Base-by-base conservation (phyloP, 2,113 vertebrate genomes). In the Gobiocypris rarus region DNA sequence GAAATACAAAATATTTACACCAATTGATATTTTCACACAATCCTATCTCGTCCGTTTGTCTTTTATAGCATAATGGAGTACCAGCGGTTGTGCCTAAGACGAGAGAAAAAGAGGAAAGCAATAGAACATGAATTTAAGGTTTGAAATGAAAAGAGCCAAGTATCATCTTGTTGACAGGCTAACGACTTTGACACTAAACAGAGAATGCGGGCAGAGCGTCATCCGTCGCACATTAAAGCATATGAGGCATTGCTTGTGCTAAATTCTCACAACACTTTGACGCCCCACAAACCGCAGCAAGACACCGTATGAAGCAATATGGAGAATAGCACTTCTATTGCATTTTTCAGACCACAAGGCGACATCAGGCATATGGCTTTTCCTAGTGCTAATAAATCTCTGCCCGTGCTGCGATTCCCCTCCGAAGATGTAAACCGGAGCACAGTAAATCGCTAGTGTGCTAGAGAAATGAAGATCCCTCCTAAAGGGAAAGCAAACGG, bases 31-130 rank as follows among this genome's bases (percentile, higher is more conserved):
- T 75, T 88, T 89, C 85, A 86, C 31, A 83, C 15, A 81, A 50
- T 91, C 88, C 91, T 95, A 95, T 95, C 94, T 93, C 85, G 38
- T 89, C 78, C 94, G 82, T 82, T 94, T 95, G 89, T 95, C 94
- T 84, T 95, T 95, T 91, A 95, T 92, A 88, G 91, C 93, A 90
- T 95, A 95, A 90, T 95, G 94, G 78, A 95, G 94, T 67, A 95
- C 93, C 90, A 95, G 87, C 0, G 94, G 94, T 19, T 95, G 94
- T 13, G 94, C 92, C 94, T 95, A 7, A 45, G 88, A 50, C 38
- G 75, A 54, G 22, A 63, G 52, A 81, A 26, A 75, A 58, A 26
- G 73, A 48, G 24, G 28, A 7, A 76, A 5, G 28, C 19, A 1
- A 48, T 19, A 59, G 13, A 59, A 58, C 3, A 3, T 11, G 24